Percentiles rank a stretch among this genome's conserved stretches.
phyloP scores from a whole-genome alignment of 1,140 invertebrate species.

The Ceratosolen solmsi region DNA sequence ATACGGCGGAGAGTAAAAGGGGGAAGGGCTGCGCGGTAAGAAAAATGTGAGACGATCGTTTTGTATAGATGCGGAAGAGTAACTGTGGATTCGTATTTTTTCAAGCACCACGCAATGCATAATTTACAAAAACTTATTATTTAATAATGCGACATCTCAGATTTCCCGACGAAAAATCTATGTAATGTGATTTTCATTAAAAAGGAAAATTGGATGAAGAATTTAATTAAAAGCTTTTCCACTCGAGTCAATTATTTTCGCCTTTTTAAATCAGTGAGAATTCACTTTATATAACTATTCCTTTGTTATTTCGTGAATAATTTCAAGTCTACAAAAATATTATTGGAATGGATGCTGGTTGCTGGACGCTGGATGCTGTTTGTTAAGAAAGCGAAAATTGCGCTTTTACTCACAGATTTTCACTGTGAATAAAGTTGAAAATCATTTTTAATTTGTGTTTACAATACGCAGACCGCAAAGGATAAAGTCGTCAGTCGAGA shows the following conservation, averaged over 20 bases:
- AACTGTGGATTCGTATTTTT: no score
- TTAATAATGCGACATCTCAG: no score
- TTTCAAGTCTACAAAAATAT: neutral
- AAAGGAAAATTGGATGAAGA: neutral
- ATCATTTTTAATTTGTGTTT: neutral
- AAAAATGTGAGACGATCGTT: no score
- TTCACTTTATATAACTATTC: neutral
- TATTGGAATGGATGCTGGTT: no score
- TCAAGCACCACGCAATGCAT: no score
- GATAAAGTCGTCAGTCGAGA: neutral
- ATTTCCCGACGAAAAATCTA: no score
- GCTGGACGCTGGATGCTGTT: neutral
- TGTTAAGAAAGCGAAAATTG: neutral
- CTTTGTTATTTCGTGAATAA: constrained; percentile 1
- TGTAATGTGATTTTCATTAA: neutral
- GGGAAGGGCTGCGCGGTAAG: no score
- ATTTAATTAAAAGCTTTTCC: constrained; percentile 8
- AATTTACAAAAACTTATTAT: no score
- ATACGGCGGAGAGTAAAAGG: no score
- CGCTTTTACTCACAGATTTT: neutral
- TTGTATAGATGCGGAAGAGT: no score
- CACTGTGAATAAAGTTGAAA: neutral
- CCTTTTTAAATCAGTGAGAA: neutral
- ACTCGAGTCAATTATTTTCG: neutral
- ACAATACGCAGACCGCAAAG: neutral